phyloP scores from a whole-genome alignment of 35 echinoderm and acorn worm genomes.

The Stichopus chloronotus region DNA sequence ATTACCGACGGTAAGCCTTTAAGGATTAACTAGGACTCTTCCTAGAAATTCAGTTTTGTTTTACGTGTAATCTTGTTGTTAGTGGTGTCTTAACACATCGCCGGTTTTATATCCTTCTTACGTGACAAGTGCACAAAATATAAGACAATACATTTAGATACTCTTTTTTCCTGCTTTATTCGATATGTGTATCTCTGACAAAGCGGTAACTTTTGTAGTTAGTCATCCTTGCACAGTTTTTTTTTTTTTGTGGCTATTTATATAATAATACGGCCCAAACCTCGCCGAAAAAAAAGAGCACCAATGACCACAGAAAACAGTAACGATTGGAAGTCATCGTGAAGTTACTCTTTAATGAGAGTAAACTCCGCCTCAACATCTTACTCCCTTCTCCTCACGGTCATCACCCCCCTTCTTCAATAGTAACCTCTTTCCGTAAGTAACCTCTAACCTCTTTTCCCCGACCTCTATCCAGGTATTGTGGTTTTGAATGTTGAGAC shows the following conservation, averaged over 20 bases:
- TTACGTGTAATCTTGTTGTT: neutral
- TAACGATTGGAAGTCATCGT: too few species aligned
- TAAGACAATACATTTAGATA: neutral
- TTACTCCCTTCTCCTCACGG: neutral
- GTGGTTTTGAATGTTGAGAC: constrained; percentile 45
- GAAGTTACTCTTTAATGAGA: too few species aligned
- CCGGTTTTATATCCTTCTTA: neutral
- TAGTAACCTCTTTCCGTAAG: neutral
- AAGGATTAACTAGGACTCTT: neutral
- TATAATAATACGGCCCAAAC: too few species aligned
- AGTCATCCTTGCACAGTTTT: too few species aligned
- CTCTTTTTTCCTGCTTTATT: neutral
- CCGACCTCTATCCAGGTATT: neutral
- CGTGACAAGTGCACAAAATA: neutral
- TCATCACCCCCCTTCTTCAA: neutral
- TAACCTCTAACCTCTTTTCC: neutral
- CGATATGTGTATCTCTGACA: neutral
- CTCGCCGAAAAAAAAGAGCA: too few species aligned
- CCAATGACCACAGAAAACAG: too few species aligned
- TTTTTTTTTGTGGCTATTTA: too few species aligned
- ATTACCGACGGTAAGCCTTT: constrained; percentile 61
- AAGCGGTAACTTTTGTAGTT: neutral
- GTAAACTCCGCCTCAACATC: neutral
- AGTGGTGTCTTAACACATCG: neutral
- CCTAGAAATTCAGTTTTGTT: neutral